Evolutionary conservation across 2,888 invertebrate genomes (phyloP), one percentile per base, ranked within the genome.

Genomic region (Rugalucina vietnamica): DNA sequence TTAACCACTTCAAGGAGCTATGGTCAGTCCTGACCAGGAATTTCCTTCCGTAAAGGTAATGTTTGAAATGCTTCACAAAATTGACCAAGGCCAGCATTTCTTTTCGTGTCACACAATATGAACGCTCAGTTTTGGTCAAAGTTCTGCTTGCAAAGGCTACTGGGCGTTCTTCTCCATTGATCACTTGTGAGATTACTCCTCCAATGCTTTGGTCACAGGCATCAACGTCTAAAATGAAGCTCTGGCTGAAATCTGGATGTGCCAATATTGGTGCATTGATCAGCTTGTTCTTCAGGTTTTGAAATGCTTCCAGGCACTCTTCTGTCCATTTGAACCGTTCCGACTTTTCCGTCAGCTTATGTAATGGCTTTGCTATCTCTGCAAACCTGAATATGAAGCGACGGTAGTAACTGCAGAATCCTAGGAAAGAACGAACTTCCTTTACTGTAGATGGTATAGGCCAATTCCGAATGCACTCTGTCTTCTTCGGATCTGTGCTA

Each of bases 301-400:
- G 60, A 54, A 60, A 60, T 1, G 60, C 29, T 8, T 24, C 34
- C 21, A 81, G 54, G 54, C 79, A 83, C 32, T 77, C 72, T 14
- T 72, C 36, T 14, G 27, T 73, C 81, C 81, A 86, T 12, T 65
- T 37, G 37, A 79, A 81, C 0, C n/a, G 10, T 69, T 34, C 32
- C 1, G 21, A 14, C 32, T 79, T 81, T 18, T 70, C 74, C 0
- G 80, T 79, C 60, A 60, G 60, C 29, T 60, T 60, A 27, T 24
- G 4, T 27, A 60, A 29, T 27, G 24, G 60, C 29, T 60, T 60
- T 24, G 60, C 60, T 24, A 60, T 29, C 37, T 70, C 39, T 36
- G 39, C n/a, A 70, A 69, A 36, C 14, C 39, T 70, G n/a, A n/a
- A 37, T 14, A 70, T 70, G 21, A 70, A 70, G 12, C 70, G n/a